These are phyloP conservation scores for Threskiornis aethiopicus DNA, from an alignment of 2,797 vertebrate species.

Conservation along the genomic window DNA sequence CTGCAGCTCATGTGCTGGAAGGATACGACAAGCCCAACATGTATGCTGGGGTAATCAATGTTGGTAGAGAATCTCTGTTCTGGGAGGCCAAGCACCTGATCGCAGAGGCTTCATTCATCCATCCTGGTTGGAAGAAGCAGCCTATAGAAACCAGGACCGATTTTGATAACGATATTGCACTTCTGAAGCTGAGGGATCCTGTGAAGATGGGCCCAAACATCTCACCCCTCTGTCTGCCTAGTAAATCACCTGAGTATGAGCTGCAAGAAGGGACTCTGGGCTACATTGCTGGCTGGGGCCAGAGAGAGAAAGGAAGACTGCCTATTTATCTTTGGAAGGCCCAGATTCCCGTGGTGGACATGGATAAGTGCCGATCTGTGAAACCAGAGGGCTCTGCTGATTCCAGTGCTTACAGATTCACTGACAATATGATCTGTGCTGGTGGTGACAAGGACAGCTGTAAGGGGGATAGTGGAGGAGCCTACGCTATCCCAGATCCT, in stretches of 20 bases:
- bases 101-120: conserved; percentile 78
- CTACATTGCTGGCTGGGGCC: conserved; percentile 86
- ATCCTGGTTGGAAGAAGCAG: conserved; percentile 71
- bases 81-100: conserved; percentile 53
- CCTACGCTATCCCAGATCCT: conserved; percentile 72
- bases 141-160: neutral
- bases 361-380: conserved; percentile 57
- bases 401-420: conserved; percentile 55
- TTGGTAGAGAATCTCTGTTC: neutral
- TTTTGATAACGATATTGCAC: conserved; percentile 89
- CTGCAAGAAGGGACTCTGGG: conserved; percentile 57
- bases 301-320: neutral
- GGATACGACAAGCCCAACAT: neutral
- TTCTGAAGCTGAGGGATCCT: conserved; percentile 79
- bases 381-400: neutral
- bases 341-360: conserved; percentile 60
- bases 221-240: conserved; percentile 86
- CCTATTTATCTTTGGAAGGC: conserved; percentile 52
- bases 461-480: conserved; percentile 85
- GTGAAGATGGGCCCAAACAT: conserved; percentile 79
- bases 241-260: conserved; percentile 1
- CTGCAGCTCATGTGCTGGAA: conserved; percentile 88
- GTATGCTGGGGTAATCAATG: conserved; percentile 51
- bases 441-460: conserved; percentile 85
- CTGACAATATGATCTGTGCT: conserved; percentile 92